phyloP scores from a whole-genome alignment of 2,113 vertebrate species.

The Pollimyrus isidori region DNA sequence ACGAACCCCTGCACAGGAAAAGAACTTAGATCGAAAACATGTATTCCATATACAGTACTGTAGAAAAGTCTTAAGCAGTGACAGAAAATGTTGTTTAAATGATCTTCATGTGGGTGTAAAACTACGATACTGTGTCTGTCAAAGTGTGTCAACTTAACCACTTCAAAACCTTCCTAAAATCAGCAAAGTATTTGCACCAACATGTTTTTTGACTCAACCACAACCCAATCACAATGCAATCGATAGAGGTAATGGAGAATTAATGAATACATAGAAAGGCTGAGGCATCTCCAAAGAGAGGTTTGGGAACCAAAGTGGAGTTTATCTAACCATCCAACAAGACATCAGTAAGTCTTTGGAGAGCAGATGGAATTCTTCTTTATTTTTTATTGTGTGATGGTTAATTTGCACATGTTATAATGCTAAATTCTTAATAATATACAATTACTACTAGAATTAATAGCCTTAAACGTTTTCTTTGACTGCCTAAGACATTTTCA shows the following conservation, averaged over 20 bases:
- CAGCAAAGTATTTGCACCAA: not conserved
- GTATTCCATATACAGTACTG: not conserved
- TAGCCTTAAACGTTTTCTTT: too few relatives aligned
- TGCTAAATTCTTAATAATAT: not conserved
- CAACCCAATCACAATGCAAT: not conserved
- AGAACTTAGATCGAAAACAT: not conserved
- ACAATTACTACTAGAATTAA: not conserved
- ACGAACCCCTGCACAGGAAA: not conserved
- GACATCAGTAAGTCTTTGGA: not conserved
- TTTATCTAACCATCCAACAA: not conserved
- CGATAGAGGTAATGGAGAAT: not conserved
- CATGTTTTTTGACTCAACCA: not conserved
- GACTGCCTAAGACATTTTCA: too few relatives aligned
- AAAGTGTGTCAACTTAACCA: not conserved
- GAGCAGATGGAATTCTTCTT: too few relatives aligned
- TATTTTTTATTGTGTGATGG: too few relatives aligned
- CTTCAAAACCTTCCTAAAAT: not conserved
- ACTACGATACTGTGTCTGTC: not conserved
- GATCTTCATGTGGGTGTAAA: not conserved
- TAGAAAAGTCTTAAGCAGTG: not conserved
- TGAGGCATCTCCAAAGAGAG: not conserved
- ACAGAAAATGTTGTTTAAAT: not conserved
- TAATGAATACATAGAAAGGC: not conserved
- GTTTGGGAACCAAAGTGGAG: not conserved
- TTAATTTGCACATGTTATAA: not conserved